phyloP scores from a whole-genome alignment of 1,140 invertebrate species.

The Drosophila funebris region DNA sequence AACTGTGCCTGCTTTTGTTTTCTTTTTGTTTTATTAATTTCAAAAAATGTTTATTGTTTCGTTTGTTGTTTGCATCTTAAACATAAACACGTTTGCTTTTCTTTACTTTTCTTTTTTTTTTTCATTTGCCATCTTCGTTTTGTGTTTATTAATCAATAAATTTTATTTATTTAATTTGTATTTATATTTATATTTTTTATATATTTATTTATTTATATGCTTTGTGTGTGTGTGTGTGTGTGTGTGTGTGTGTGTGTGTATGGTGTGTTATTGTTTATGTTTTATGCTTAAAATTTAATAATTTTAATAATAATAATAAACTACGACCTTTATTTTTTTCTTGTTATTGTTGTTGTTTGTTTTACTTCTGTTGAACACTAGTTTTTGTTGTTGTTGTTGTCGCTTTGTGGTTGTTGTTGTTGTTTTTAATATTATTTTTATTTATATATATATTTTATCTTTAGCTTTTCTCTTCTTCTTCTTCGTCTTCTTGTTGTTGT shows the following conservation, averaged over 20 bases:
- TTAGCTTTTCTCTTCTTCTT: conserved; percentile 8
- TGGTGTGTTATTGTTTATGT: conserved; percentile 20
- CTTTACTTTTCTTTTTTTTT: conserved; percentile 3
- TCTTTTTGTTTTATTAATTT: conserved; percentile 4
- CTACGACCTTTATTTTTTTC: conserved; percentile 52
- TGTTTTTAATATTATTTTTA: conserved; percentile 5
- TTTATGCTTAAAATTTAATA: conserved; percentile 53
- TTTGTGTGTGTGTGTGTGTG: conserved; percentile 12
- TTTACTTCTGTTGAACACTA: conserved; percentile 11
- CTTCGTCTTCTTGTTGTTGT: too few species aligned
- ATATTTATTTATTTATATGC: conserved; percentile 18
- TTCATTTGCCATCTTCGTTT: background rate
- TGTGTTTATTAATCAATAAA: conserved; percentile 48
- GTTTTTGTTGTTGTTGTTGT: conserved; percentile 20
- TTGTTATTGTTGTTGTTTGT: conserved; percentile 27
- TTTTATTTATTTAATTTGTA: conserved; percentile 58
- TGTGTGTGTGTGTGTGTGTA: conserved; percentile 4
- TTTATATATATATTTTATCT: background rate
- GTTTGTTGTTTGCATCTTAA: conserved; percentile 5
- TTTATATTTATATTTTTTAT: conserved; percentile 28
- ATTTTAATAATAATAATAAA: conserved; percentile 62
- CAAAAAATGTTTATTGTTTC: conserved; percentile 15
- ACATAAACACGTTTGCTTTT: conserved; percentile 11
- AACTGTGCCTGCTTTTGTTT: conserved; percentile 32
- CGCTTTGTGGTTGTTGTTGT: background rate